Conservation (phyloP, 92 coral and sea anemone species). For the Epizoanthus scotinus region DNA sequence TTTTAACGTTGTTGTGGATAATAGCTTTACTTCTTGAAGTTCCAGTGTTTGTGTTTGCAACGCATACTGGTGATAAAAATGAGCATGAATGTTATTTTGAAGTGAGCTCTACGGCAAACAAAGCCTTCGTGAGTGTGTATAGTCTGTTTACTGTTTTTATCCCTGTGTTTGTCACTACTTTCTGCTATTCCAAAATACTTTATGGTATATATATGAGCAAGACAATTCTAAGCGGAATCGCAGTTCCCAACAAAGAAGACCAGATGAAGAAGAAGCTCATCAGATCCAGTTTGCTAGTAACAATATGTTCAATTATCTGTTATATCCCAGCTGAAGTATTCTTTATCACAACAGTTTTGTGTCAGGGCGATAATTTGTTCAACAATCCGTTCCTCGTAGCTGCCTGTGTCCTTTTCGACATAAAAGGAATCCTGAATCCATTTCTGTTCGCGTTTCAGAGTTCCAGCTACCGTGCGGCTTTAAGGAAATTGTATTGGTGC, state of each 20-base stretch:
- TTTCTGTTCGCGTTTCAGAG: background rate
- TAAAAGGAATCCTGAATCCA: background rate
- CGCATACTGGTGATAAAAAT: background rate
- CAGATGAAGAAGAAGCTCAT: background rate
- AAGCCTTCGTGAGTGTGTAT: background rate
- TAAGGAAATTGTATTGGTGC: background rate
- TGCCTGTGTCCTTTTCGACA: background rate
- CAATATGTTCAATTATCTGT: background rate
- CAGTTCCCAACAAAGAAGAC: background rate
- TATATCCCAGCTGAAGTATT: background rate
- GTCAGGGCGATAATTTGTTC: background rate
- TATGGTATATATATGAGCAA: background rate
- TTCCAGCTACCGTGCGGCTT: constrained; percentile 2
- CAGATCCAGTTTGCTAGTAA: background rate
- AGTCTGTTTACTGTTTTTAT: background rate
- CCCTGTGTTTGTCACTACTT: background rate
- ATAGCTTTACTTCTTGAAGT: background rate
- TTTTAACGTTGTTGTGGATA: background rate
- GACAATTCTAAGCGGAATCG: background rate
- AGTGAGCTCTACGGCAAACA: background rate
- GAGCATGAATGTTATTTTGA: background rate
- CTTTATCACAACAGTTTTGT: background rate
- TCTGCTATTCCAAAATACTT: background rate
- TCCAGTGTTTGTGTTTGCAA: background rate
- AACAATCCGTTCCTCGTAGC: background rate